These are phyloP conservation scores for Halcyon senegalensis DNA, from an alignment of 2,113 vertebrate genomes.

Conservation along the genomic window DNA sequence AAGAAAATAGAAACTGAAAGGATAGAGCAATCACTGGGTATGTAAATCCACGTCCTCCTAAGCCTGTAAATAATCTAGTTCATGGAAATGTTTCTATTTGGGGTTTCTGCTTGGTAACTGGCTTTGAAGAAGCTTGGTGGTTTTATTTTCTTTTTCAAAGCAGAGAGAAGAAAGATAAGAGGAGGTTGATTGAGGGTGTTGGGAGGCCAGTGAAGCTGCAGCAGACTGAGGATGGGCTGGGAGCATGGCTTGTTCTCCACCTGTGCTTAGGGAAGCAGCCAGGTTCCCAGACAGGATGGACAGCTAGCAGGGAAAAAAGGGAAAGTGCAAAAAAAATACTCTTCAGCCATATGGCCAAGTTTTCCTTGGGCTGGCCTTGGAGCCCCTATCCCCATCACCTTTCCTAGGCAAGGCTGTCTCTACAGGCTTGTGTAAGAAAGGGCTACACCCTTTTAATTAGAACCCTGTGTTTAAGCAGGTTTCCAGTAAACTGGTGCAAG, in stretches of 20 bases:
- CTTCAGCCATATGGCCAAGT: neutral
- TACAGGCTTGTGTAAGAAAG: neutral
- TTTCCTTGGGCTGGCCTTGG: neutral
- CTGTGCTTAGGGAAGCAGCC: neutral
- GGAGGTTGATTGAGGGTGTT: neutral
- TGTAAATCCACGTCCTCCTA: neutral
- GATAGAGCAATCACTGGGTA: neutral
- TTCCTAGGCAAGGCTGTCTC: neutral
- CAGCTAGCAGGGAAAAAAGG: neutral
- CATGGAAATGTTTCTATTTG: neutral
- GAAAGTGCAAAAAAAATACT: neutral
- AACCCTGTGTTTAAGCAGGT: neutral
- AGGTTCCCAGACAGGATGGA: neutral
- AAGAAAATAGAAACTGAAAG: slow-evolving; percentile 33
- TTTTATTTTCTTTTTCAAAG: neutral
- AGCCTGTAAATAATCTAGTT: neutral
- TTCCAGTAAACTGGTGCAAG: neutral
- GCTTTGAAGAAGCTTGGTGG: neutral
- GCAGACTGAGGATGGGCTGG: rapidly evolving
- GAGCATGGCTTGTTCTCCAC: neutral
- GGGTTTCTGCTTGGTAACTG: neutral
- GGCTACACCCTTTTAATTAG: neutral
- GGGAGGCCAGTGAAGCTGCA: neutral
- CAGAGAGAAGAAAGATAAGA: neutral
- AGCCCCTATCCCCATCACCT: neutral